phyloP scores from a whole-genome alignment of 2,113 vertebrate genomes.

The Cololabis saira region DNA sequence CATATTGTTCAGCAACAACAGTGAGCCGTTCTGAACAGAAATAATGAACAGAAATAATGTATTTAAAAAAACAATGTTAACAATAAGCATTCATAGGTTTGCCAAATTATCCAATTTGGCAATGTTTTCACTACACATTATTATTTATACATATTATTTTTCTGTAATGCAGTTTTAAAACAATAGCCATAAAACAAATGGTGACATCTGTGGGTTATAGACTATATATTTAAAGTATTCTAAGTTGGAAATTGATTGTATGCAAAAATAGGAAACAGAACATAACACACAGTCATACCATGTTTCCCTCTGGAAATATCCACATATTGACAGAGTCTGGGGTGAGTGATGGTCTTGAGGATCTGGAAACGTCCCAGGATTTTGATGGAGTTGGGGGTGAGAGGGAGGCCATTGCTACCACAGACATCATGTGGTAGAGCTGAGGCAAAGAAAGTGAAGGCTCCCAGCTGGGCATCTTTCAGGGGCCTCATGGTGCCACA shows the following conservation, averaged over 20 bases:
- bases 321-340: constrained; percentile 95
- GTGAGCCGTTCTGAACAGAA: constrained; percentile 93
- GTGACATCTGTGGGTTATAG: no score
- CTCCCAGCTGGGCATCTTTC: constrained; percentile 91
- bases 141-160: no score
- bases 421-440: constrained; percentile 97
- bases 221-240: no score
- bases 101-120: background rate
- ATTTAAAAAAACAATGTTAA: background rate
- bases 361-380: constrained; percentile 98
- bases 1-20: constrained; percentile 95
- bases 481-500: constrained; percentile 87
- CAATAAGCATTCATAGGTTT: background rate
- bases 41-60: constrained; percentile 20
- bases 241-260: no score
- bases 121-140: no score
- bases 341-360: constrained; percentile 94
- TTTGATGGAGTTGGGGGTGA: constrained; percentile 98
- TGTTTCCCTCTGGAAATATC: constrained; percentile 97
- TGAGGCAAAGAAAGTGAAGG: constrained; percentile 97
- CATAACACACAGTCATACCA: constrained; percentile 77
- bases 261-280: no score
- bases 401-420: constrained; percentile 96
- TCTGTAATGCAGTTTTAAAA: background rate
- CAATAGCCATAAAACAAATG: background rate